Evolutionary conservation across 2,797 vertebrate genomes (phyloP), one percentile per base, ranked within the genome.

Genomic region (Danio jaintianensis): DNA sequence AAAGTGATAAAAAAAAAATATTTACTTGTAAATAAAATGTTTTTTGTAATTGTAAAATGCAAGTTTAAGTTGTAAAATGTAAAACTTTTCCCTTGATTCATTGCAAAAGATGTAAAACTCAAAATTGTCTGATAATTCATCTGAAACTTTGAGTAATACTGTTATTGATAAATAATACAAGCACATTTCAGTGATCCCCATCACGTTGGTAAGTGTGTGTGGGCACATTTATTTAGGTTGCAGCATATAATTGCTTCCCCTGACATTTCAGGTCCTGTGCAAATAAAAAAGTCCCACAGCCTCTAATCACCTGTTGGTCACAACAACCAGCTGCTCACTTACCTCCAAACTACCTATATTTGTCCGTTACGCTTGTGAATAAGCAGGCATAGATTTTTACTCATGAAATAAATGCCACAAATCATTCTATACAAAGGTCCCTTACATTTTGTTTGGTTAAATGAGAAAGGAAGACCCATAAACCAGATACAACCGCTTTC

Each of bases 261-360:
- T 91, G 90, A 82, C 88, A 88, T 89, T 90, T 90, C 71, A 88
- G 86, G 61, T 85, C 84, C 29, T 53, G 89, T 85, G 84, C 82
- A 79, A 62, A 78, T 84, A 85, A 86, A 77, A 84, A 0, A 4
- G 77, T 82, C 77, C 66, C 86, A 82, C 82, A 78, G 84, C 53
- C 76, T 81, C 53, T 85, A 86, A 82, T 86, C 47, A 82, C 80
- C 69, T 84, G 86, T 91, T 85, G 88, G 74, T 87, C 85, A 83
- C 79, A 58, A 68, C 71, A 79, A 83, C 85, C 86, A 89, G 85
- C 89, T 91, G 89, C 84, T 88, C 71, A 63, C 76, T 87, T 88
- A 86, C 79, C 87, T 86, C 84, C 87, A 81, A 90, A 89, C 89
- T 88, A 29, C 82, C 86, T 69, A 83, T 85, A 82, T 74, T 85